These are phyloP conservation scores for Porites lutea DNA, from an alignment of 64 coral and sea anemone genomes.

Conservation along the genomic window DNA sequence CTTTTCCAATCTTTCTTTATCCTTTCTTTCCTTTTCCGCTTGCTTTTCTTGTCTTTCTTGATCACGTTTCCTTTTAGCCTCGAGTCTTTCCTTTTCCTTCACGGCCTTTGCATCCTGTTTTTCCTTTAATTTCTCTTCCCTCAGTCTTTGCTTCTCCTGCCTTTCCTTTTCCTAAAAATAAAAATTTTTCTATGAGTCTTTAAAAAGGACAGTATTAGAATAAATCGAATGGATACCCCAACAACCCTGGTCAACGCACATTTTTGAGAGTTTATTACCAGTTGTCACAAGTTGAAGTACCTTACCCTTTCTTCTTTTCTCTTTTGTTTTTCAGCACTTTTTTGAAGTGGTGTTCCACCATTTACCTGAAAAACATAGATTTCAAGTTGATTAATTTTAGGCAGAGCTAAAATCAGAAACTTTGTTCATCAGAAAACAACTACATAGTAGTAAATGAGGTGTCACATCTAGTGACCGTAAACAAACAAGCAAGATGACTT, in stretches of 20 bases:
- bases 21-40: constrained; percentile 87
- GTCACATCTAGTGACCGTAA: too few species aligned
- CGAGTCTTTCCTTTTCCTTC: constrained; percentile 88
- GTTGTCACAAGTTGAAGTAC: background rate
- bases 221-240: too few species aligned
- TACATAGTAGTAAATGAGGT: too few species aligned
- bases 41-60: constrained; percentile 85
- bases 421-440: too few species aligned
- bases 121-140: constrained; percentile 77
- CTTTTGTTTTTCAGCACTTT: constrained; percentile 53
- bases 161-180: constrained; percentile 72
- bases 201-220: too few species aligned
- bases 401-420: too few species aligned
- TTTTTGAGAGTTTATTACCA: too few species aligned
- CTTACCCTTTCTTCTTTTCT: constrained; percentile 43
- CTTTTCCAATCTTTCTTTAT: constrained; percentile 88
- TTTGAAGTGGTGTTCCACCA: background rate
- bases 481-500: too few species aligned
- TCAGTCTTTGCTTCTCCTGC: constrained; percentile 68
- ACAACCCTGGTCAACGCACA: too few species aligned
- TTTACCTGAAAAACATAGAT: background rate
- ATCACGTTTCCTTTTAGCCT: constrained; percentile 92
- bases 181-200: background rate
- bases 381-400: too few species aligned
- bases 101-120: constrained; percentile 70